Evolutionary conservation across 30 jellyfish, hydroid and myxozoan genomes (phyloP), one percentile per base, ranked within the genome.

Genomic region (Pseudorhiza aurosa): DNA sequence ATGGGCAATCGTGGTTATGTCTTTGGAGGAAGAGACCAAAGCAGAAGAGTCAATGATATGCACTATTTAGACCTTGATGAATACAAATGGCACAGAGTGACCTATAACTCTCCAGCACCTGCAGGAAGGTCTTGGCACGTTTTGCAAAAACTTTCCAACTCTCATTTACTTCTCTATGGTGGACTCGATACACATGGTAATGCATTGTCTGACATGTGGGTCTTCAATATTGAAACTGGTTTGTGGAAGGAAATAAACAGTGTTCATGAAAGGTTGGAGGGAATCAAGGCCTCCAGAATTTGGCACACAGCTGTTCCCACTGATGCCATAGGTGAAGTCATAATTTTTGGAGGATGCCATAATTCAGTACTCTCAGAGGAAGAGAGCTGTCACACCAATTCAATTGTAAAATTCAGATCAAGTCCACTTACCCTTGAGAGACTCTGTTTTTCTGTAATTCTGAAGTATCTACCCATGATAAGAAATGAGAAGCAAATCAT

Each of bases 61-160:
- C 77, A 51, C 58, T 55, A 68, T 26, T 50, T 91, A 31, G 91
- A 91, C 45, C 79, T 84, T 11, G 82, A 81, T 22, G 50, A 73
- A n/a, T 91, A 37, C 42, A 70, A 42, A 22, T 91, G 98, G 98
- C 57, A 46, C 57, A 74, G 21, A 70, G 68, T 77, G 36, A 22
- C 29, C 25, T 51, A 68, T 65, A 44, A 46, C 29, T 37, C 78
- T 12, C 32, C 77, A 21, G 86, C 87, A 14, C 98, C 98, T 19
- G 11, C 40, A 12, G 98, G 98, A 18, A 63, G 98, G 65, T 91
- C 98, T 2, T 91, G 98, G 98, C 96, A 91, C 59, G 68, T 58
- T 3, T 49, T 91, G 58, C 88, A 60, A 12, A 43, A 64, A 5
- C 32, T 78, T 26, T 59, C 90, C 4, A 81, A 69, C 46, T 33